phyloP scores from a whole-genome alignment of 1,140 invertebrate genomes.

The Anoplolepis gracilipes region DNA sequence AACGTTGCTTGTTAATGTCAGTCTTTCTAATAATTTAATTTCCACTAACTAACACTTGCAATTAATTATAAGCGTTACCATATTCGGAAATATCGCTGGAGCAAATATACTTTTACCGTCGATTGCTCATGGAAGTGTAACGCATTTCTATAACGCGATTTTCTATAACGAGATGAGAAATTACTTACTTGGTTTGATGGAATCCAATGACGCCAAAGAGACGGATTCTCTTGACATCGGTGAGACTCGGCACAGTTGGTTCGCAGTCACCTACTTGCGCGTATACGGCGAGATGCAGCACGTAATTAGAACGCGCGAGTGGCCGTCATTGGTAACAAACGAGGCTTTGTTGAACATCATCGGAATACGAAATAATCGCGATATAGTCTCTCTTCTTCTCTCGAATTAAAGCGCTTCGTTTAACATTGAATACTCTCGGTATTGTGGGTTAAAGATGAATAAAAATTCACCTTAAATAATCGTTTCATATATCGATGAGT shows the following conservation, averaged over 20 bases:
- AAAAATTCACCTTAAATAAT: not conserved
- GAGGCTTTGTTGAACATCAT: slow-evolving; percentile 68
- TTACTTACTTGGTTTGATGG: not conserved
- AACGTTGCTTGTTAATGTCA: not conserved
- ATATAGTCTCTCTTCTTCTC: not conserved
- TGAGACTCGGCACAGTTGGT: not conserved
- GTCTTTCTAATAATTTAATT: slow-evolving; percentile 4
- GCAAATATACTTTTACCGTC: slow-evolving; percentile 6
- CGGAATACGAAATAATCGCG: slow-evolving; percentile 59
- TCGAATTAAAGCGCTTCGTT: slow-evolving; percentile 55
- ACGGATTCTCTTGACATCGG: not conserved
- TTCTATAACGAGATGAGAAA: not conserved
- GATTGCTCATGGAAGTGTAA: slow-evolving; percentile 14
- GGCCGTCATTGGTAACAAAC: slow-evolving; percentile 70
- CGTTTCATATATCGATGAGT: slow-evolving; percentile 1
- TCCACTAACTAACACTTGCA: not conserved
- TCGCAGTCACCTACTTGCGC: slow-evolving; percentile 63
- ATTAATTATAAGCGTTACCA: not conserved
- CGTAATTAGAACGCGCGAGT: slow-evolving; percentile 67
- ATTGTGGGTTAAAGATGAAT: slow-evolving; percentile 17
- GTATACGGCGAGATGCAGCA: slow-evolving; percentile 22
- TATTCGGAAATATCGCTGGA: not conserved
- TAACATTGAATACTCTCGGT: slow-evolving; percentile 66
- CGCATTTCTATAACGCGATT: no score
- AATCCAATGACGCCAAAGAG: slow-evolving; percentile 39